Percentiles rank a stretch among this genome's conserved stretches.
These are phyloP conservation scores for Formicarius rufipectus DNA, from an alignment of 2,113 vertebrate genomes.

Conservation along the genomic window DNA sequence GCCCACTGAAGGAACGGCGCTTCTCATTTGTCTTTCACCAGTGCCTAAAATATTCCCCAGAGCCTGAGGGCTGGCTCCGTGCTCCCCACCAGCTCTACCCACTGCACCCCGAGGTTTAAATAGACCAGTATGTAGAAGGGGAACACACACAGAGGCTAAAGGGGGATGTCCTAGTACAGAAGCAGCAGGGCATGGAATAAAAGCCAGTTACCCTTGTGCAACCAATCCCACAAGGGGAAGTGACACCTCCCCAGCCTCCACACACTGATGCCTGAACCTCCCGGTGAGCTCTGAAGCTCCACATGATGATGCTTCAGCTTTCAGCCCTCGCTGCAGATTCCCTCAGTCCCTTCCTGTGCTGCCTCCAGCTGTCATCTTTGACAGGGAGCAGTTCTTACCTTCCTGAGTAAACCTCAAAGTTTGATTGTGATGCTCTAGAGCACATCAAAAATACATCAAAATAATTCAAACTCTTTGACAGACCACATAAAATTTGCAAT, in stretches of 20 bases:
- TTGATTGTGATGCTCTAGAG: not conserved
- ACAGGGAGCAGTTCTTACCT: not conserved
- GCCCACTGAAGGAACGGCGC: slow-evolving; percentile 42
- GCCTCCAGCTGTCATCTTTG: not conserved
- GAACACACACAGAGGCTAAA: not conserved
- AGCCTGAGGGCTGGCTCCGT: not conserved
- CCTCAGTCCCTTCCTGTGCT: not conserved
- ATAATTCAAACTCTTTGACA: slow-evolving; percentile 30
- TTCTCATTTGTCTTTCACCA: slow-evolving; percentile 57
- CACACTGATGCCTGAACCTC: not conserved
- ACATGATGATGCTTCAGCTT: not conserved
- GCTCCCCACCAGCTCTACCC: slow-evolving; percentile 10
- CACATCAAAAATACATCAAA: slow-evolving; percentile 58
- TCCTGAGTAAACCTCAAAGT: slow-evolving; percentile 12
- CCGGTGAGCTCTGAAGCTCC: not conserved
- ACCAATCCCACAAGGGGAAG: too few relatives aligned
- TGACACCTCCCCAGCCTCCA: not conserved
- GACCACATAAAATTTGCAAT: slow-evolving; percentile 36
- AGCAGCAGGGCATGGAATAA: rapidly evolving
- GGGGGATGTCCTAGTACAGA: not conserved
- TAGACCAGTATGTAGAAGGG: rapidly evolving
- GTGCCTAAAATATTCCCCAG: slow-evolving; percentile 24
- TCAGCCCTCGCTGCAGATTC: not conserved
- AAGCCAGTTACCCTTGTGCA: not conserved
- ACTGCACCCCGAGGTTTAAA: not conserved